Percentiles rank a stretch among this genome's conserved stretches.
Conservation (phyloP, 1,140 invertebrate genomes). For the Drosophila punjabiensis region DNA sequence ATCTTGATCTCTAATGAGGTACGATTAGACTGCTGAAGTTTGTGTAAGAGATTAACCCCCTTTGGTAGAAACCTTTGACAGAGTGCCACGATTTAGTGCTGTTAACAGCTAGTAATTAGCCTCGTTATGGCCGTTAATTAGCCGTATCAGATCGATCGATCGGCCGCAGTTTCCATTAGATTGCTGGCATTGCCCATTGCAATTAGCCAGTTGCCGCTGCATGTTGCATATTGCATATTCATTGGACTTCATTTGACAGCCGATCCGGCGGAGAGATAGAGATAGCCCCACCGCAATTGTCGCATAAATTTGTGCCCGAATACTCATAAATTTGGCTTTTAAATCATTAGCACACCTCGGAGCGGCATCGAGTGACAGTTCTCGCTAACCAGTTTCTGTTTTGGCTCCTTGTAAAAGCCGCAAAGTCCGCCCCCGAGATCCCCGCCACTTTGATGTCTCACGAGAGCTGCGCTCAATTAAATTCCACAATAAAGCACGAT, state of each 20-base stretch:
- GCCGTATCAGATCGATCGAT: slow-evolving; percentile 56
- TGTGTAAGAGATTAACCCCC: not conserved
- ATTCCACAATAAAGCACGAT: slow-evolving; percentile 79
- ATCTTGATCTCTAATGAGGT: not conserved
- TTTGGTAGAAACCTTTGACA: slow-evolving; percentile 54
- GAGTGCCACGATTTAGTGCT: slow-evolving; percentile 69
- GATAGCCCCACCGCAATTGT: slow-evolving; percentile 20
- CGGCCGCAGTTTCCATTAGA: slow-evolving; percentile 8
- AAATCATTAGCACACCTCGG: slow-evolving; percentile 78
- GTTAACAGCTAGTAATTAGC: slow-evolving; percentile 81
- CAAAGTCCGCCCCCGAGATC: slow-evolving; percentile 6
- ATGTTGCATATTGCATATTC: slow-evolving; percentile 67
- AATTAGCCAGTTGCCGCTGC: slow-evolving; percentile 33
- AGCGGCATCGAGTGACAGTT: slow-evolving; percentile 40
- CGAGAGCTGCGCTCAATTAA: slow-evolving; percentile 75
- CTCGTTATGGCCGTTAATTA: slow-evolving; percentile 73
- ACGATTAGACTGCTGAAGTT: not conserved
- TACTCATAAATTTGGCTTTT: slow-evolving; percentile 78
- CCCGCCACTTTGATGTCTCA: slow-evolving; percentile 54
- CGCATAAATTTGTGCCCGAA: slow-evolving; percentile 64
- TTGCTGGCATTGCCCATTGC: slow-evolving; percentile 52
- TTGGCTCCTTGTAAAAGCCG: slow-evolving; percentile 11
- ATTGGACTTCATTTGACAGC: slow-evolving; percentile 34
- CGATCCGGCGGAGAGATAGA: slow-evolving; percentile 9
- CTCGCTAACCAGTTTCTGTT: slow-evolving; percentile 58